Conservation (phyloP, 1,140 invertebrate species). For the Drosophila kepulauana region DNA sequence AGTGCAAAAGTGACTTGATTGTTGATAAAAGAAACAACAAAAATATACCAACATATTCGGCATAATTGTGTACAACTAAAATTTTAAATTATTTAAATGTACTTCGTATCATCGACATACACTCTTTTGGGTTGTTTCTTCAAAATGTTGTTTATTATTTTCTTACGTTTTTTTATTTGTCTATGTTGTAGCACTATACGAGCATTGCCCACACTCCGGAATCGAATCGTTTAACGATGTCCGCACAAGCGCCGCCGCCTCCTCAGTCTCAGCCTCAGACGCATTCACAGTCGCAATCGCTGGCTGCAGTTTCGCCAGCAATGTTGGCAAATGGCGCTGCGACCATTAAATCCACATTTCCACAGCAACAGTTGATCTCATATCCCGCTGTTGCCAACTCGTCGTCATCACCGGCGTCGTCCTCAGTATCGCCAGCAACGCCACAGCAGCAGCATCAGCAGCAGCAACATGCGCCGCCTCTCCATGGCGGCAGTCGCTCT, state of each 20-base stretch:
- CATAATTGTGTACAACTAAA: too few species aligned
- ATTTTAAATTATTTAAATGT: too few species aligned
- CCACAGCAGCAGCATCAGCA: conserved; percentile 28
- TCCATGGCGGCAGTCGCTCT: conserved; percentile 76
- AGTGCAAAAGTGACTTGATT: too few species aligned
- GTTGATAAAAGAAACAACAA: too few species aligned
- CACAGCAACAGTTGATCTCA: conserved; percentile 85
- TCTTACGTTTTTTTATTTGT: conserved; percentile 20
- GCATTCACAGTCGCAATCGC: too few species aligned
- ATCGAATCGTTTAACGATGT: conserved; percentile 89
- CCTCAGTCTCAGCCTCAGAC: neutral
- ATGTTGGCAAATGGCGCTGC: conserved; percentile 68
- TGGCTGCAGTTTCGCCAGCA: conserved; percentile 9
- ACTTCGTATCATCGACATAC: too few species aligned
- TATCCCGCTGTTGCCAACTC: conserved; percentile 76
- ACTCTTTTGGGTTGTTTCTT: neutral
- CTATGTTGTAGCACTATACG: conserved; percentile 91
- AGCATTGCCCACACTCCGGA: conserved; percentile 94
- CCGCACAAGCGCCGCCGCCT: conserved; percentile 50
- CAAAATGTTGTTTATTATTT: neutral
- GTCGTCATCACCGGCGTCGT: conserved; percentile 59
- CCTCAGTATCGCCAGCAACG: conserved; percentile 53
- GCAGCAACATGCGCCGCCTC: conserved; percentile 39
- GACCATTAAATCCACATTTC: conserved; percentile 69
- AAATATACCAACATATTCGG: too few species aligned